Evolutionary conservation across 2,797 vertebrate species (phyloP).

Genomic region (Tapirus indicus): DNA sequence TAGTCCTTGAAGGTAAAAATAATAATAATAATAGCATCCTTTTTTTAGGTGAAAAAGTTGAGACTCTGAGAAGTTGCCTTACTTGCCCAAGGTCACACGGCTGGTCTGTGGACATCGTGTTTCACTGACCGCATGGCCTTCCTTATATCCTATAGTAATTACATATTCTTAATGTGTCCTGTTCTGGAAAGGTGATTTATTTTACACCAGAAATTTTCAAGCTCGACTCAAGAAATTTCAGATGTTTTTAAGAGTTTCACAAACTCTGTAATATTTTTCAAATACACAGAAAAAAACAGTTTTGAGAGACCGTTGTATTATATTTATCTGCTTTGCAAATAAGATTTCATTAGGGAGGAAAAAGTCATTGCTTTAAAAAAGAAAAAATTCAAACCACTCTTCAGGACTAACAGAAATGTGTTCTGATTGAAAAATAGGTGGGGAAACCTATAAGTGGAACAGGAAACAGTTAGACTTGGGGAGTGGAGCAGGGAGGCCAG

Average conservation of each 20-base stretch:
- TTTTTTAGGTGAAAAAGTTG: too few relatives aligned
- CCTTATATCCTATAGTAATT: background rate
- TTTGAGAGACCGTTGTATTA: background rate
- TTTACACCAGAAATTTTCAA: background rate
- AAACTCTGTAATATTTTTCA: background rate
- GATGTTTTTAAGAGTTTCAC: background rate
- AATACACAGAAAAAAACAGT: background rate
- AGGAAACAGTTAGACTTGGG: background rate
- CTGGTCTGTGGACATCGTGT: background rate
- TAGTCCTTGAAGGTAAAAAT: background rate
- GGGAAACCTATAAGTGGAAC: background rate
- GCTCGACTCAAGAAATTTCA: background rate
- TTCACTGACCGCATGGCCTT: background rate
- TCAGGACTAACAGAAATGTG: background rate
- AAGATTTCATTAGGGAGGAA: background rate
- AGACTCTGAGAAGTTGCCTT: background rate
- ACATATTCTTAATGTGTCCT: background rate
- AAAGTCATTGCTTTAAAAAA: background rate
- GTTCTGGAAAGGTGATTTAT: background rate
- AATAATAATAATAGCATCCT: background rate
- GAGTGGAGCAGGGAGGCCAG: background rate
- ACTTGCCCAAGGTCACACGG: background rate
- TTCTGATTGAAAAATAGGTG: background rate
- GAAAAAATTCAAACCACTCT: background rate
- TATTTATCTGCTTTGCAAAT: background rate